Evolutionary conservation across 1,140 invertebrate species (phyloP).

Genomic region (Ephestia elutella): DNA sequence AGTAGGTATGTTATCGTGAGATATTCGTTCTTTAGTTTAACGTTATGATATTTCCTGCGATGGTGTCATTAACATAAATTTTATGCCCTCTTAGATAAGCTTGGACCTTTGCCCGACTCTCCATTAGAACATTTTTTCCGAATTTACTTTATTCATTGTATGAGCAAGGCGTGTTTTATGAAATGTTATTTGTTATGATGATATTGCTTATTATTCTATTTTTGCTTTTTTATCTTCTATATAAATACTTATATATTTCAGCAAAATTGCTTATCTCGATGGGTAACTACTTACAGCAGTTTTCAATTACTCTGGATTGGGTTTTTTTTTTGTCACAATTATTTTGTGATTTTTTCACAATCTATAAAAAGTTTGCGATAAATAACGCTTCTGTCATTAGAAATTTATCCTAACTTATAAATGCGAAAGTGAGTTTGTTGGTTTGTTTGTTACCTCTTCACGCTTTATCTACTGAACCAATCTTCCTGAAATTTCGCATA

Average conservation of each 20-base stretch:
- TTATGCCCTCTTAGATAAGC: slow-evolving; percentile 43
- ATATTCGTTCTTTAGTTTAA: slow-evolving; percentile 34
- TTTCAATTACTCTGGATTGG: too few species aligned
- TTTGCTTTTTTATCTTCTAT: background rate
- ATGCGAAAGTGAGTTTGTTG: too few species aligned
- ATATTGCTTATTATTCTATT: slow-evolving; percentile 4
- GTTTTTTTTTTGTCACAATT: too few species aligned
- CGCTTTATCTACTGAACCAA: too few species aligned
- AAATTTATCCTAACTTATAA: too few species aligned
- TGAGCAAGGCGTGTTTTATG: slow-evolving; percentile 18
- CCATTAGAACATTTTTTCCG: slow-evolving; percentile 32
- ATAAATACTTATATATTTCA: background rate
- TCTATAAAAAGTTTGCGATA: too few species aligned
- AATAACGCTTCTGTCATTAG: too few species aligned
- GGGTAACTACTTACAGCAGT: too few species aligned
- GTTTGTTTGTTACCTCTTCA: too few species aligned
- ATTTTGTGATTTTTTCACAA: too few species aligned
- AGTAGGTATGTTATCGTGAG: slow-evolving; percentile 27
- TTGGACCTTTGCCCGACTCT: slow-evolving; percentile 35
- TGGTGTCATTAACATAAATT: slow-evolving; percentile 51
- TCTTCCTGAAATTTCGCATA: too few species aligned
- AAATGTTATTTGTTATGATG: slow-evolving; percentile 13
- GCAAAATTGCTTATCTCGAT: background rate
- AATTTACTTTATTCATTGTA: slow-evolving; percentile 29
- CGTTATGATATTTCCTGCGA: slow-evolving; percentile 34